A percentile compares a stretch with the other conserved stretches of the same genome.
Evolutionary conservation across 2,113 vertebrate species (phyloP).

Genomic region (Oreocharis arfaki): DNA sequence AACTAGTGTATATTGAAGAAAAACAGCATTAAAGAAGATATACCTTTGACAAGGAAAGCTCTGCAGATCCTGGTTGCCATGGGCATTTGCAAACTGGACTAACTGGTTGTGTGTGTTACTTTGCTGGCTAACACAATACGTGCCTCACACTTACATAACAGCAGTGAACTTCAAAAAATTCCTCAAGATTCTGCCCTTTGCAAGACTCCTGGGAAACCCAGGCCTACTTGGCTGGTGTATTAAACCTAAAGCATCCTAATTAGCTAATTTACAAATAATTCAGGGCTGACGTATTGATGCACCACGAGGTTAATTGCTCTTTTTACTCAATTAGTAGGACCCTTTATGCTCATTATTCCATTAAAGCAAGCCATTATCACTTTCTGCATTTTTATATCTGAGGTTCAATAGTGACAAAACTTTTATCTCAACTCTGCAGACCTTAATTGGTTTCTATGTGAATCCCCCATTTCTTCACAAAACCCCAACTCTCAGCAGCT

Average conservation of each 20-base stretch:
- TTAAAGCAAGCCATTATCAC: slow-evolving; percentile 45
- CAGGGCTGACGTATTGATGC: background rate
- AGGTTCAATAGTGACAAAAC: background rate
- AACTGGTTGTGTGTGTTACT: background rate
- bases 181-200: background rate
- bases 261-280: slow-evolving; percentile 43
- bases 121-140: background rate
- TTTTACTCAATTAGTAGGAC: slow-evolving; percentile 25
- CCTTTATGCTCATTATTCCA: background rate
- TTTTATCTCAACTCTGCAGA: background rate
- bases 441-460: background rate
- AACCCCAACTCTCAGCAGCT: background rate
- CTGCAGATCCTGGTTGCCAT: background rate
- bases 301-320: slow-evolving; percentile 49
- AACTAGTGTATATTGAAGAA: background rate
- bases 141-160: background rate
- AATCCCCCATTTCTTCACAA: background rate
- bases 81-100: background rate
- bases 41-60: background rate
- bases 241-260: slow-evolving; percentile 9
- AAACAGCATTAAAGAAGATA: background rate
- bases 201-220: background rate
- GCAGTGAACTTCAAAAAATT: background rate
- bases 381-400: background rate
- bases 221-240: background rate